phyloP scores from a whole-genome alignment of 2,797 vertebrate genomes.

The Heterohyrax brucei region DNA sequence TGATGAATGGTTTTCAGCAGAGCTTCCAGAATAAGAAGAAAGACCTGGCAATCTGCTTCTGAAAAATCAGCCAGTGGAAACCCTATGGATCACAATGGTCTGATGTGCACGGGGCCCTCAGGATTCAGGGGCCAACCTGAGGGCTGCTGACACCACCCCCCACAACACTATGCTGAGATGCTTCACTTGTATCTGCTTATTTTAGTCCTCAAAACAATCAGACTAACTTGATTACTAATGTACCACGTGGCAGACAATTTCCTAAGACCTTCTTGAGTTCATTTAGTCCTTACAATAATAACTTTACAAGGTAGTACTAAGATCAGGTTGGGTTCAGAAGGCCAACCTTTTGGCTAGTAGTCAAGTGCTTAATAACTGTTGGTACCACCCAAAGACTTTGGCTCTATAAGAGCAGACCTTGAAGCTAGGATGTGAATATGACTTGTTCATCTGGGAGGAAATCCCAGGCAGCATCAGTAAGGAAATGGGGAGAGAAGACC shows the following conservation, averaged over 20 bases:
- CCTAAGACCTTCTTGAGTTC: neutral
- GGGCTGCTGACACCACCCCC: neutral
- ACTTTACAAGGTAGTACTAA: fast-evolving
- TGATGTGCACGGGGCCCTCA: neutral
- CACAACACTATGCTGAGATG: neutral
- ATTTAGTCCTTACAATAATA: neutral
- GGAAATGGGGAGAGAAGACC: no score
- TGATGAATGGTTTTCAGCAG: neutral
- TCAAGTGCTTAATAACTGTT: neutral
- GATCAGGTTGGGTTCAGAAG: neutral
- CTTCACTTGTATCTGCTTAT: fast-evolving
- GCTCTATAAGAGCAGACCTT: neutral
- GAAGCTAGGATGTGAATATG: neutral
- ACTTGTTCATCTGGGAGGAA: neutral
- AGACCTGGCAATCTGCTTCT: neutral
- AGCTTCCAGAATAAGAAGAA: neutral
- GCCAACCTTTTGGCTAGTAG: neutral
- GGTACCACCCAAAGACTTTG: neutral
- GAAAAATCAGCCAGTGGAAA: neutral
- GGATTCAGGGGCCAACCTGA: neutral
- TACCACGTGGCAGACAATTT: fast-evolving
- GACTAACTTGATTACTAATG: fast-evolving
- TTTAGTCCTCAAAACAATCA: neutral
- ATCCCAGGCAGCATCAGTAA: fast-evolving
- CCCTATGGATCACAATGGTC: neutral